A percentile compares a stretch with the other conserved stretches of the same genome.
Evolutionary conservation across 1,140 invertebrate genomes (phyloP).

Genomic region (Atopsyche davidsoni): DNA sequence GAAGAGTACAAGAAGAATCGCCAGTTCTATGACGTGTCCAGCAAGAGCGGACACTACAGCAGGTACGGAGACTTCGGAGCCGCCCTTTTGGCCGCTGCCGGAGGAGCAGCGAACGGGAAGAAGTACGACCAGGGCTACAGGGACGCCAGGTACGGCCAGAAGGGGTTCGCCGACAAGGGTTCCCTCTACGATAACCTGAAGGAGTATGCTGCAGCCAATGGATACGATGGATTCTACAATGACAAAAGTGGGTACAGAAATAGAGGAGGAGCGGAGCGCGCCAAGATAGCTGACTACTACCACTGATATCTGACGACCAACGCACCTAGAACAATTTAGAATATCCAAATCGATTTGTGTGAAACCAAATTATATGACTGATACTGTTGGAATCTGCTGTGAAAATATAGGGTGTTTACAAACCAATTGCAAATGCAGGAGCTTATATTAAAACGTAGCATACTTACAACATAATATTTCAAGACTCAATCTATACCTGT

Average conservation of each 20-base stretch:
- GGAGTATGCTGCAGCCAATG: constrained; percentile 44
- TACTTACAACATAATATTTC: too few relatives aligned
- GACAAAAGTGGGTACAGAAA: constrained; percentile 36
- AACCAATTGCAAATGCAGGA: too few relatives aligned
- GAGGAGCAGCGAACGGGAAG: constrained; percentile 48
- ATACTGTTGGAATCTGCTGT: too few relatives aligned
- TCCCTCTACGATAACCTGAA: constrained; percentile 41
- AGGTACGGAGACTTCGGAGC: constrained; percentile 51
- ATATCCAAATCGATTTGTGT: too few relatives aligned
- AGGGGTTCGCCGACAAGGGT: constrained; percentile 49
- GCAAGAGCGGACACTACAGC: constrained; percentile 54
- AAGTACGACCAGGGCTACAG: constrained; percentile 46
- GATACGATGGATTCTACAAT: constrained; percentile 43
- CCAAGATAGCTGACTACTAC: constrained; percentile 31
- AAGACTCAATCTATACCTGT: too few relatives aligned
- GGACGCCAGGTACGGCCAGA: constrained; percentile 41
- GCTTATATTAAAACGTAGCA: too few relatives aligned
- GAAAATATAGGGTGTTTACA: too few relatives aligned
- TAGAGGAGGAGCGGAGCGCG: constrained; percentile 28
- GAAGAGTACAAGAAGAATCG: constrained; percentile 69
- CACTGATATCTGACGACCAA: neutral
- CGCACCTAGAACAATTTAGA: too few relatives aligned
- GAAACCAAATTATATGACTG: too few relatives aligned
- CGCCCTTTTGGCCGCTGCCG: constrained; percentile 43
- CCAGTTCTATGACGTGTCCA: constrained; percentile 61